These are phyloP conservation scores for Varecia variegata DNA, from an alignment of 2,797 vertebrate genomes.

Conservation along the genomic window DNA sequence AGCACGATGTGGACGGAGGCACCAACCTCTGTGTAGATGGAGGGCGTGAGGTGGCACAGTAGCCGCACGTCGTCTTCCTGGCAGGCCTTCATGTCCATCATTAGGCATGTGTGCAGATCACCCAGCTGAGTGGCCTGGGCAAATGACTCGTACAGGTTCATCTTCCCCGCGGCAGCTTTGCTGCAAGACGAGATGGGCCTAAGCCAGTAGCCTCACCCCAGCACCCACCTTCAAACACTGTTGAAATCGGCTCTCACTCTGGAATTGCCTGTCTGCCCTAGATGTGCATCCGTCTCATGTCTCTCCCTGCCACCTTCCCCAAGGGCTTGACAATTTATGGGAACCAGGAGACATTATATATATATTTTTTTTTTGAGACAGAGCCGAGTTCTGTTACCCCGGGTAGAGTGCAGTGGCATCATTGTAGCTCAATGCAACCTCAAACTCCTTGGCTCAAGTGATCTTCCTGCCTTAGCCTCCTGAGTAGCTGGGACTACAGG, in stretches of 20 bases:
- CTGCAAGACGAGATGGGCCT: conserved; percentile 77
- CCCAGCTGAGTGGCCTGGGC: conserved; percentile 96
- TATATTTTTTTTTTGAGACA: no score
- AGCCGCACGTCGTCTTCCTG: conserved; percentile 96
- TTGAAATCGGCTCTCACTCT: accelerated
- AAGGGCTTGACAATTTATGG: neutral
- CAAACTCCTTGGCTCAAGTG: no score
- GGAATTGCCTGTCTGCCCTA: no score
- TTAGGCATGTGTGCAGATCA: conserved; percentile 95
- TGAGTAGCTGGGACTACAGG: no score
- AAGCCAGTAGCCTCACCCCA: neutral
- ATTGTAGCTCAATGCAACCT: no score
- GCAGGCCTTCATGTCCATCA: conserved; percentile 99
- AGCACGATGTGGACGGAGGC: accelerated
- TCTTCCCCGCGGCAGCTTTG: conserved; percentile 96
- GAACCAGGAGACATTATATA: neutral
- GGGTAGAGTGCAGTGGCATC: no score
- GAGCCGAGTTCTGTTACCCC: no score
- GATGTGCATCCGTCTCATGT: neutral
- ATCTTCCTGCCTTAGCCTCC: no score
- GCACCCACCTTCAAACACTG: accelerated
- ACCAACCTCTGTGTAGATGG: conserved; percentile 93
- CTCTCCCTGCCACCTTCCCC: neutral
- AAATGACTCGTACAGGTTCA: conserved; percentile 97
- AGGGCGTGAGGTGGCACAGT: conserved; percentile 97